These are phyloP conservation scores for Callorhinus ursinus DNA, from an alignment of 2,113 vertebrate species.

Conservation along the genomic window DNA sequence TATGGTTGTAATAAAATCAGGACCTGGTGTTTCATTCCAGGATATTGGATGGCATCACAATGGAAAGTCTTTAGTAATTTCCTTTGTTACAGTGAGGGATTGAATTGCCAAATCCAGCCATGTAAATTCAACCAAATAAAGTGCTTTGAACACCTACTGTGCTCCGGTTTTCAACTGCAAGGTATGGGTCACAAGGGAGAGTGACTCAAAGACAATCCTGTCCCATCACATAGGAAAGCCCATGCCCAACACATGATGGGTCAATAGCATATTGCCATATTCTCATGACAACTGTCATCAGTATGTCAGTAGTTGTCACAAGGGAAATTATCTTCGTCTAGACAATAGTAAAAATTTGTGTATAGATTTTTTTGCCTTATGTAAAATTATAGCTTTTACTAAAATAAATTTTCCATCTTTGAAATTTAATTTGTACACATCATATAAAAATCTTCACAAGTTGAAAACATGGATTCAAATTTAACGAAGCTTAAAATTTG, in stretches of 20 bases:
- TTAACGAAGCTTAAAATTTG: not conserved
- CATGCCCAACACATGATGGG: fast-evolving
- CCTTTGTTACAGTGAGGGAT: not conserved
- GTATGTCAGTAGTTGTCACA: not conserved
- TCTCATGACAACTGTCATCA: not conserved
- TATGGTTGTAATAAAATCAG: not conserved
- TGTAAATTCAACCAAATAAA: not conserved
- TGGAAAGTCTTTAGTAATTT: not conserved
- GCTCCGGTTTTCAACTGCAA: not conserved
- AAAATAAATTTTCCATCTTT: not conserved
- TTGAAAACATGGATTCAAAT: not conserved
- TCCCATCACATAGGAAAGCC: not conserved
- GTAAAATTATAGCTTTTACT: not conserved
- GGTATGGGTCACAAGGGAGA: not conserved
- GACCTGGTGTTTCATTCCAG: not conserved
- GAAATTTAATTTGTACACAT: not conserved
- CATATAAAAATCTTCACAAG: not conserved
- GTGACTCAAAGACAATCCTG: not conserved
- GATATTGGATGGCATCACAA: not conserved
- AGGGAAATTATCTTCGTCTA: not conserved
- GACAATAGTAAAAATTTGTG: not conserved
- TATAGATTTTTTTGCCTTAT: not conserved
- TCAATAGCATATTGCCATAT: not conserved
- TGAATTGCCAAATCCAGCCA: not conserved
- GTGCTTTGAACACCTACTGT: not conserved